phyloP scores from a whole-genome alignment of 2,888 invertebrate species.

The Nomada flava region DNA sequence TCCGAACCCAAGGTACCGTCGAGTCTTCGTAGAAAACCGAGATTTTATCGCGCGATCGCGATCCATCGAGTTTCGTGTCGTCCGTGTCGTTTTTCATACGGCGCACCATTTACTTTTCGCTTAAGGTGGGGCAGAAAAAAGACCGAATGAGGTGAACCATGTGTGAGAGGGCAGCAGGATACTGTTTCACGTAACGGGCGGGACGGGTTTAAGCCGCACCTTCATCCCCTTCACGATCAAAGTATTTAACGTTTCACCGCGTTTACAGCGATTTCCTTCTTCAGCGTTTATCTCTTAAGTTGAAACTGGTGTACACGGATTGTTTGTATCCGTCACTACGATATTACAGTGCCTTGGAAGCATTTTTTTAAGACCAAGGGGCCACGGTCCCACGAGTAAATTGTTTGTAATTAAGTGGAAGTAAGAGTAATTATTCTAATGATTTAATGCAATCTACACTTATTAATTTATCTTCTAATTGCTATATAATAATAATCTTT shows the following conservation, averaged over 20 bases:
- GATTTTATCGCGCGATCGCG: conserved; percentile 76
- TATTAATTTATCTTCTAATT: no score
- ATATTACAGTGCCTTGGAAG: no score
- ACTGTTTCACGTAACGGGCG: conserved; percentile 75
- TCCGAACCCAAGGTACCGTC: conserved; percentile 49
- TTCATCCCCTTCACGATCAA: conserved; percentile 50
- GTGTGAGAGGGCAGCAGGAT: conserved; percentile 60
- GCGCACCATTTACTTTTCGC: conserved; percentile 65
- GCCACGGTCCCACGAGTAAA: no score
- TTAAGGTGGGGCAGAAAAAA: conserved; percentile 37
- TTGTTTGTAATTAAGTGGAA: no score
- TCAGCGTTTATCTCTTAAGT: conserved; percentile 36
- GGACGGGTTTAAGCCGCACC: conserved; percentile 57
- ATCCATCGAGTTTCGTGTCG: conserved; percentile 65
- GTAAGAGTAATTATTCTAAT: no score
- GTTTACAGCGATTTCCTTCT: conserved; percentile 69
- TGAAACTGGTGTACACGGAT: conserved; percentile 27
- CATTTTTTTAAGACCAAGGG: no score
- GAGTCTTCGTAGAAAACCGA: conserved; percentile 75
- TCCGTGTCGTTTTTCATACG: conserved; percentile 77
- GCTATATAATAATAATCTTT: no score
- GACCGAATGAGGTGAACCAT: background rate
- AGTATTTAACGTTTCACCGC: conserved; percentile 71
- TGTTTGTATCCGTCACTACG: background rate
- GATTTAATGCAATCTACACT: no score